phyloP scores from a whole-genome alignment of 2,888 invertebrate species.

The Gandaritis pyraliata region DNA sequence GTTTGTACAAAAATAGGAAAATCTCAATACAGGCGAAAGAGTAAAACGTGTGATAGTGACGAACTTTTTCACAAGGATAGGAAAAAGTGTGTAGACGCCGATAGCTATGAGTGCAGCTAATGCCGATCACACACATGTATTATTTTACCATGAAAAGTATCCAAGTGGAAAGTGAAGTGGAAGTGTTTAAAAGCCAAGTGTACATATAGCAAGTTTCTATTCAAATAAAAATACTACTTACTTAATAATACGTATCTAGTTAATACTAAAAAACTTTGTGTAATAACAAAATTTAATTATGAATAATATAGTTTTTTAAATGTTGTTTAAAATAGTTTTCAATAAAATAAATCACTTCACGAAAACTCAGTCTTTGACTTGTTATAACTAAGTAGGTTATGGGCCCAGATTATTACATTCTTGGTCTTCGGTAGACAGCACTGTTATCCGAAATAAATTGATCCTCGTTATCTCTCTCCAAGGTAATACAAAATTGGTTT shows the following conservation, averaged over 20 bases:
- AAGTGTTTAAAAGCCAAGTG: background rate
- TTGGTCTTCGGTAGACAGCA: slow-evolving; percentile 63
- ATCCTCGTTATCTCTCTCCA: slow-evolving; percentile 68
- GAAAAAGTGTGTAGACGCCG: slow-evolving; percentile 65
- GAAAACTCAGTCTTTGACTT: slow-evolving; percentile 39
- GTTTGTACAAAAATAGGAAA: slow-evolving; percentile 64
- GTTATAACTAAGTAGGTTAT: slow-evolving; percentile 5
- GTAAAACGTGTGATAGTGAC: slow-evolving; percentile 70
- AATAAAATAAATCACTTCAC: slow-evolving; percentile 9
- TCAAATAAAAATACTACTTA: background rate
- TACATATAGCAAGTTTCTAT: too few relatives aligned
- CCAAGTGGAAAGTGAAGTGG: too few relatives aligned
- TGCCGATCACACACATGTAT: background rate
- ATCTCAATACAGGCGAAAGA: slow-evolving; percentile 57
- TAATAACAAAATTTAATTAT: background rate
- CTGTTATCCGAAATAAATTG: slow-evolving; percentile 63
- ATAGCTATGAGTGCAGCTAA: slow-evolving; percentile 60
- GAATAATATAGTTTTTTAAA: background rate
- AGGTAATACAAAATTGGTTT: slow-evolving; percentile 72
- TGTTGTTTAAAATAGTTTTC: slow-evolving; percentile 1
- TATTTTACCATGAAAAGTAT: background rate
- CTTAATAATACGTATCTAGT: background rate
- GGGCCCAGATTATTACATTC: slow-evolving; percentile 37
- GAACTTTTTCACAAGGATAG: slow-evolving; percentile 71
- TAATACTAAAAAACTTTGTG: background rate